These are phyloP conservation scores for Listronotus oregonensis DNA, from an alignment of 1,140 invertebrate genomes.

Conservation along the genomic window DNA sequence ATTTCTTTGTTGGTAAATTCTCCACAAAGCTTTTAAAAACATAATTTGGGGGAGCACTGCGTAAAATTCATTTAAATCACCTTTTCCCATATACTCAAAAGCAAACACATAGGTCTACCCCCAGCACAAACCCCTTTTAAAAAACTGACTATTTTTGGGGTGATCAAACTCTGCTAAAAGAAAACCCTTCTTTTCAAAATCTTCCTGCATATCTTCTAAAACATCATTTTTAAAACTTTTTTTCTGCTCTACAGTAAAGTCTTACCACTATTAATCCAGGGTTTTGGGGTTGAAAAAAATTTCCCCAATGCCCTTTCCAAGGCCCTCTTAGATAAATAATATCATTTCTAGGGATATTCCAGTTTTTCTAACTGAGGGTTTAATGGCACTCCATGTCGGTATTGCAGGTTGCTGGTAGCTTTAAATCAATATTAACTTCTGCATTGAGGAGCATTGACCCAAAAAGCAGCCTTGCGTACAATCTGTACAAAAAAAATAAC, in stretches of 20 bases:
- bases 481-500: constrained; percentile 73
- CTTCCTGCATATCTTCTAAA: constrained; percentile 86
- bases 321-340: constrained; percentile 92
- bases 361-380: constrained; percentile 93
- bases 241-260: constrained; percentile 91
- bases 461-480: constrained; percentile 61
- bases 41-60: constrained; percentile 72
- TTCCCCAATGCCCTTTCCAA: constrained; percentile 95
- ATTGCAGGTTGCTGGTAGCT: constrained; percentile 87
- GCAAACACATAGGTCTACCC: constrained; percentile 89
- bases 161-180: constrained; percentile 91
- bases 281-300: constrained; percentile 94
- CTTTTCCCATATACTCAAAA: constrained; percentile 93
- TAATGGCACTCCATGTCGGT: constrained; percentile 75
- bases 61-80: constrained; percentile 89
- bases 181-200: constrained; percentile 94
- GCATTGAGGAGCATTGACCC: constrained; percentile 70
- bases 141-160: constrained; percentile 91
- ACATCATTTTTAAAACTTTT: constrained; percentile 98
- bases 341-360: constrained; percentile 93
- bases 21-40: constrained; percentile 64
- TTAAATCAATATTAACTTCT: constrained; percentile 83
- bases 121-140: constrained; percentile 90
- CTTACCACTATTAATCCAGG: constrained; percentile 81
- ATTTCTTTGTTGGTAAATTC: constrained; percentile 48